These are phyloP conservation scores for Nesospiza acunhae DNA, from an alignment of 2,113 vertebrate genomes.

Conservation along the genomic window DNA sequence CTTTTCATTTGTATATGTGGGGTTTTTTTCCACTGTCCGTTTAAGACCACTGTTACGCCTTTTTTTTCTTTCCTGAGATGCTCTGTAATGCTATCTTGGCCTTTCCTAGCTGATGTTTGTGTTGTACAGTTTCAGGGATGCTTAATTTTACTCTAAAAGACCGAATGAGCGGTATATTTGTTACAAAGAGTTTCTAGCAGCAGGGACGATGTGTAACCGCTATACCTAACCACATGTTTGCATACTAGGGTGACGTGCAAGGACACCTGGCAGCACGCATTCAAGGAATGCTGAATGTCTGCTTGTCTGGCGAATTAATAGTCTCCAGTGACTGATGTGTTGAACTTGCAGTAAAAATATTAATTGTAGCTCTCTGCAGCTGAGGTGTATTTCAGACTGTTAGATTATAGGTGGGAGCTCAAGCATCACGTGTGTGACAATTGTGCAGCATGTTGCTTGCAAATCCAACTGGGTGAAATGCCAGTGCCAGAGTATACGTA, in stretches of 20 bases:
- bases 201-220: not conserved
- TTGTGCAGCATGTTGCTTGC: not conserved
- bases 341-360: not conserved
- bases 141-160: not conserved
- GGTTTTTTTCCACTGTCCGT: not conserved
- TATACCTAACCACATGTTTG: slow-evolving; percentile 3
- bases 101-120: not conserved
- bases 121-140: not conserved
- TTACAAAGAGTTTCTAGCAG: not conserved
- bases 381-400: not conserved
- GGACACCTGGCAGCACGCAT: not conserved
- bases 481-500: rapidly evolving
- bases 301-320: not conserved
- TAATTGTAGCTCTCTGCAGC: not conserved
- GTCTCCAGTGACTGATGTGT: not conserved
- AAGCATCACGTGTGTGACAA: rapidly evolving
- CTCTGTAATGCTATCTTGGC: rapidly evolving
- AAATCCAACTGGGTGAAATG: not conserved
- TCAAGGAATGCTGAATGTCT: not conserved
- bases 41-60: rapidly evolving
- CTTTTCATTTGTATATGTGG: not conserved
- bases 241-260: not conserved
- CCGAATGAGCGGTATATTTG: not conserved
- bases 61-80: not conserved
- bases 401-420: not conserved